A percentile compares a stretch with the other conserved stretches of the same genome.
Evolutionary conservation across 2,888 invertebrate genomes (phyloP).

Genomic region (Caenorhabditis parvicauda): DNA sequence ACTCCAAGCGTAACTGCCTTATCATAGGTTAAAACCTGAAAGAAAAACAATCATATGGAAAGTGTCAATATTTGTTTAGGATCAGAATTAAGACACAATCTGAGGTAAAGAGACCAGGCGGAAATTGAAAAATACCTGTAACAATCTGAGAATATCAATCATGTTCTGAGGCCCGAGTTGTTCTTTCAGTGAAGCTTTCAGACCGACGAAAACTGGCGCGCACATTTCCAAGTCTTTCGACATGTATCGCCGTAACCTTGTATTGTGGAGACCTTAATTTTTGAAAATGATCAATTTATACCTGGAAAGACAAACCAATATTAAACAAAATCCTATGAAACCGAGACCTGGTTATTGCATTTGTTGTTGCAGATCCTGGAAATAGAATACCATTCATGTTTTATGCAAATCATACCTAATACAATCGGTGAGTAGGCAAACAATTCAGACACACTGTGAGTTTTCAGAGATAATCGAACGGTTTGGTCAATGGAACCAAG

Average conservation of each 20-base stretch:
- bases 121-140: slow-evolving; percentile 31
- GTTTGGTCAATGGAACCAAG: slow-evolving; percentile 27
- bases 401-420: slow-evolving; percentile 11
- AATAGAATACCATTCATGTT: slow-evolving; percentile 4
- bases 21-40: slow-evolving; percentile 50
- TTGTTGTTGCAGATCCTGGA: slow-evolving; percentile 24
- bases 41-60: not conserved
- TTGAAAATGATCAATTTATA: not conserved
- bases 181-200: slow-evolving; percentile 43
- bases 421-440: slow-evolving; percentile 25
- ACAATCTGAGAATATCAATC: slow-evolving; percentile 50
- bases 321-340: slow-evolving; percentile 42
- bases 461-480: slow-evolving; percentile 24
- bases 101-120: too few species aligned
- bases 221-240: slow-evolving; percentile 41
- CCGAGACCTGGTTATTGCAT: slow-evolving; percentile 32
- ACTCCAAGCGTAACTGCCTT: slow-evolving; percentile 35
- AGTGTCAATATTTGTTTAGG: not conserved
- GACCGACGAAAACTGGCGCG: slow-evolving; percentile 38
- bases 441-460: slow-evolving; percentile 24
- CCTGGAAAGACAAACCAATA: slow-evolving; percentile 14
- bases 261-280: slow-evolving; percentile 38
- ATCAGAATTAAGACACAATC: too few species aligned
- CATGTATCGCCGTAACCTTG: slow-evolving; percentile 40
- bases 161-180: slow-evolving; percentile 55